phyloP scores from a whole-genome alignment of 2,113 vertebrate genomes.

The Apteryx owenii region DNA sequence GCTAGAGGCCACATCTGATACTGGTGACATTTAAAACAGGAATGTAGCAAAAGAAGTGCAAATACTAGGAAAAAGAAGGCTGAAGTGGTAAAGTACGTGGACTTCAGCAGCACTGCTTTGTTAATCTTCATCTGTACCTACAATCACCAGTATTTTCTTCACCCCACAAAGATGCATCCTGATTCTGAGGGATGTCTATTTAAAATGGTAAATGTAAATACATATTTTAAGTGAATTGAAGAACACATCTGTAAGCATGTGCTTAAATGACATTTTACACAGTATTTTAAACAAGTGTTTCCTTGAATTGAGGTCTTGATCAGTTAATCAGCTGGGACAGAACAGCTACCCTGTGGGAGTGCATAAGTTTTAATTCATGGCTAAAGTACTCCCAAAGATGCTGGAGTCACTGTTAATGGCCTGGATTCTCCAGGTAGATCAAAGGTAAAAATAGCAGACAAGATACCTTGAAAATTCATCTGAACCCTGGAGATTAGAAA shows the following conservation, averaged over 20 bases:
- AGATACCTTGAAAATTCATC: neutral
- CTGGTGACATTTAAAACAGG: neutral
- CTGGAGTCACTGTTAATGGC: neutral
- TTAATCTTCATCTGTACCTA: neutral
- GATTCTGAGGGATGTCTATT: neutral
- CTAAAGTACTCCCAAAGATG: conserved; percentile 11
- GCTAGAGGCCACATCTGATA: neutral
- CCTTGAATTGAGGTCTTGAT: neutral
- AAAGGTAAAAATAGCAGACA: neutral
- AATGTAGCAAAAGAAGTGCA: neutral
- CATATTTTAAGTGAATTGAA: neutral
- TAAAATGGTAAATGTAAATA: neutral
- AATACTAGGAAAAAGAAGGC: neutral
- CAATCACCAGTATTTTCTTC: neutral
- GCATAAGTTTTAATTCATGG: neutral
- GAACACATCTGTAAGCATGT: neutral
- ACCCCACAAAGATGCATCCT: neutral
- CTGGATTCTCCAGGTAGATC: conserved; percentile 3
- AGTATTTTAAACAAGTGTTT: neutral
- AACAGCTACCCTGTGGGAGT: neutral
- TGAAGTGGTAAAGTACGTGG: neutral
- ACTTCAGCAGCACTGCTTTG: neutral
- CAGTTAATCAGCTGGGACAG: neutral
- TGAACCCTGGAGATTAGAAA: conserved; percentile 17
- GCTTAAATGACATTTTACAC: neutral